phyloP scores from a whole-genome alignment of 1,140 invertebrate species.

The Megalonaias nervosa region DNA sequence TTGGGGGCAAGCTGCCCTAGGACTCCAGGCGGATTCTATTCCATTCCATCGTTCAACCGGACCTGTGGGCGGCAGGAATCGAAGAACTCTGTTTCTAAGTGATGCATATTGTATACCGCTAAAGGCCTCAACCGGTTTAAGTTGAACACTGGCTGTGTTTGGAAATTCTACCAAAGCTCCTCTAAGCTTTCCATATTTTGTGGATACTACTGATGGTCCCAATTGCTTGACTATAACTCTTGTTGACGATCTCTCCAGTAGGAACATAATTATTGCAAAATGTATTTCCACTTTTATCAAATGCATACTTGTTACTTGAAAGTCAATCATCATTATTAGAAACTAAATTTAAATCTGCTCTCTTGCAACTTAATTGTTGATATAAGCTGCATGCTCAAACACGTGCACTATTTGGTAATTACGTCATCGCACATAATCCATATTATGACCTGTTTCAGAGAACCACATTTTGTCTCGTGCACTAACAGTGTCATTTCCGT shows the following conservation, averaged over 20 bases:
- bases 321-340: no score
- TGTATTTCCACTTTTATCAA: no score
- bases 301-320: no score
- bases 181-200: constrained; percentile 91
- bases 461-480: no score
- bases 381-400: no score
- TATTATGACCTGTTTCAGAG: no score
- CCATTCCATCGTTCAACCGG: constrained; percentile 84
- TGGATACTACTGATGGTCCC: constrained; percentile 70
- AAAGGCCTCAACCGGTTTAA: constrained; percentile 94
- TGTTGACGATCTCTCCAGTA: constrained; percentile 11
- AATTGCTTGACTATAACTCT: constrained; percentile 70
- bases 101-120: constrained; percentile 96
- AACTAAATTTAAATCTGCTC: no score
- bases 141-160: constrained; percentile 76
- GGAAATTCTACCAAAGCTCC: constrained; percentile 88
- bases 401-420: no score
- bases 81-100: constrained; percentile 87
- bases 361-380: no score
- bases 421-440: no score
- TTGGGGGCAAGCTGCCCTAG: constrained; percentile 86
- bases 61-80: constrained; percentile 96
- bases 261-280: not conserved
- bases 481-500: no score
- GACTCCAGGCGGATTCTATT: constrained; percentile 84